Evolutionary conservation across 2,888 invertebrate genomes (phyloP).

Genomic region (Pseudeuparius sepicola): DNA sequence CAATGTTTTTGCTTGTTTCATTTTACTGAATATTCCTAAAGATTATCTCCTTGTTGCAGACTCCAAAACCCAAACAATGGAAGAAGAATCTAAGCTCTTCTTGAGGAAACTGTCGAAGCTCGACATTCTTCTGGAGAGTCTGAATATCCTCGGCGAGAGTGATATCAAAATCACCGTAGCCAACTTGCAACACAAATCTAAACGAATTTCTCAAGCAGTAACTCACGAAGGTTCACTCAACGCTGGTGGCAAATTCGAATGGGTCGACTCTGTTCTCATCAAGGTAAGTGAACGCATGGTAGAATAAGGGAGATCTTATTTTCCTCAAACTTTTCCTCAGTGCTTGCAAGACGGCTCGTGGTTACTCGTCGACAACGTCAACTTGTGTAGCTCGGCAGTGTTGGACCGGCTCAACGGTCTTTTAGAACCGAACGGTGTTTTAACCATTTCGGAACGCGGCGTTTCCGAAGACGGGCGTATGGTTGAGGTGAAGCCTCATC

Average conservation of each 20-base stretch:
- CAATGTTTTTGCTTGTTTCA: no score
- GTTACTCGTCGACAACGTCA: conserved; percentile 84
- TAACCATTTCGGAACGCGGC: conserved; percentile 88
- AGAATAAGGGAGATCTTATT: no score
- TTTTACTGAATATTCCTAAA: no score
- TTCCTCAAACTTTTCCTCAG: conserved; percentile 37
- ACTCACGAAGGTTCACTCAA: conserved; percentile 51
- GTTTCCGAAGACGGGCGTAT: conserved; percentile 58
- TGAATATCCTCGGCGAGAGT: no score
- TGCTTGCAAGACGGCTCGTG: conserved; percentile 74
- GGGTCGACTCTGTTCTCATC: conserved; percentile 81
- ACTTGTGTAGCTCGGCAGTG: conserved; percentile 92
- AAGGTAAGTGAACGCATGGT: no score
- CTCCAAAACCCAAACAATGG: conserved; percentile 33
- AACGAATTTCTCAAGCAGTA: conserved; percentile 13
- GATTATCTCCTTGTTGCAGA: no score
- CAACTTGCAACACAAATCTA: no score
- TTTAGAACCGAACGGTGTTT: conserved; percentile 83
- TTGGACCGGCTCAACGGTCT: conserved; percentile 92
- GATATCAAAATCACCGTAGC: no score
- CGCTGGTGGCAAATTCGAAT: conserved; percentile 86
- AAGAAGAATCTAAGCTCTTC: conserved; percentile 40
- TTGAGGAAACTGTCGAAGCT: conserved; percentile 36
- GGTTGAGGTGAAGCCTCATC: conserved; percentile 70
- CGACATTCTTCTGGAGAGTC: conserved; percentile 21